Conservation (phyloP, 2,888 invertebrate genomes). For the Nomada lathburiana region DNA sequence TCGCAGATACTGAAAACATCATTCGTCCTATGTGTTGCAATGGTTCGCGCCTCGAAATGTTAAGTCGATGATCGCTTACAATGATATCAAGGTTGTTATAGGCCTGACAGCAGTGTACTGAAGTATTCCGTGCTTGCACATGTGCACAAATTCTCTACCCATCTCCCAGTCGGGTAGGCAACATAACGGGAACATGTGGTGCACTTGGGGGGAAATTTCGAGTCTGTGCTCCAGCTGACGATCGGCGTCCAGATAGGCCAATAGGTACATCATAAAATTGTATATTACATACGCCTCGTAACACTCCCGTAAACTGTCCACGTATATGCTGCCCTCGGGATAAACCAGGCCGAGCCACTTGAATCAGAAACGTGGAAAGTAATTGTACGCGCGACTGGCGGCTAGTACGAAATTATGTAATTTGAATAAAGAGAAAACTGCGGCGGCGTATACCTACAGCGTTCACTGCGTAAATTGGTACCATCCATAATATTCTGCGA, state of each 20-base stretch:
- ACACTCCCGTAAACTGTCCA: constrained; percentile 97
- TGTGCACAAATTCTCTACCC: constrained; percentile 96
- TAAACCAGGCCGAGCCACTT: constrained; percentile 95
- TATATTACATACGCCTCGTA: constrained; percentile 99
- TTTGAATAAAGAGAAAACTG: neutral
- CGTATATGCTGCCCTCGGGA: constrained; percentile 94
- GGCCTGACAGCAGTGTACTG: constrained; percentile 97
- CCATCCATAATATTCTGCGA: constrained; percentile 97
- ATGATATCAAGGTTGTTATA: constrained; percentile 94
- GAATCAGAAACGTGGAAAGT: constrained; percentile 58
- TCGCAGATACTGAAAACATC: constrained; percentile 90
- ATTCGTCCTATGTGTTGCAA: neutral
- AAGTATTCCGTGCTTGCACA: constrained; percentile 98
- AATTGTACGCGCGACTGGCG: too few relatives aligned
- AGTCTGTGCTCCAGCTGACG: constrained; percentile 93
- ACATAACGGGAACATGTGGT: constrained; percentile 96
- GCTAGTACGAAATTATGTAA: neutral
- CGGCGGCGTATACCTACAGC: constrained; percentile 88
- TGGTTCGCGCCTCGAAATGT: neutral
- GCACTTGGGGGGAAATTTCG: constrained; percentile 93
- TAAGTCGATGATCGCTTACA: constrained; percentile 87
- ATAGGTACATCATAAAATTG: constrained; percentile 97
- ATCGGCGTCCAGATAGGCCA: constrained; percentile 95
- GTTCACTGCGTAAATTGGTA: constrained; percentile 97
- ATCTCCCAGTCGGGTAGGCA: constrained; percentile 97